Evolutionary conservation across 2,888 invertebrate species (phyloP).

Genomic region (Diogma glabrata): DNA sequence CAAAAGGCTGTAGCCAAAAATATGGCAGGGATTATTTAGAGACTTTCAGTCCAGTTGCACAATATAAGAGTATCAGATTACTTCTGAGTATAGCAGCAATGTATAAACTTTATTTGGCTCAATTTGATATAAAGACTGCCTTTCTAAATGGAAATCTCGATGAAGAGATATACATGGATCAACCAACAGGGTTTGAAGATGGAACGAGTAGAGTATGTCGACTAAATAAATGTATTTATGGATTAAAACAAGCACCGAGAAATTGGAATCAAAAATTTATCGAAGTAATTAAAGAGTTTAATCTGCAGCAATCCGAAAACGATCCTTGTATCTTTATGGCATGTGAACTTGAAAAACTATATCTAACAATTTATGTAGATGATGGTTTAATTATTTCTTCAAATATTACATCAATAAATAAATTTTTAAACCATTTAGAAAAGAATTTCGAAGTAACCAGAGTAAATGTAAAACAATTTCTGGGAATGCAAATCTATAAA

Average conservation of each 20-base stretch:
- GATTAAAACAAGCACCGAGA: neutral
- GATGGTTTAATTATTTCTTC: neutral
- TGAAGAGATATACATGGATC: too few relatives aligned
- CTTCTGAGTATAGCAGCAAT: neutral
- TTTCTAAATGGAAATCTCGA: too few relatives aligned
- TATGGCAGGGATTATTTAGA: neutral
- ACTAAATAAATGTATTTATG: neutral
- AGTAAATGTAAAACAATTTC: neutral
- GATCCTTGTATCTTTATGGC: conserved; percentile 3
- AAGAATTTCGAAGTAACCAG: neutral
- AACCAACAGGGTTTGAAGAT: neutral
- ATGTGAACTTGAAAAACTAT: neutral
- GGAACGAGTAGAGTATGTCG: neutral
- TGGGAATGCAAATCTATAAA: neutral
- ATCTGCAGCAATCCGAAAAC: neutral
- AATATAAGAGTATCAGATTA: too few relatives aligned
- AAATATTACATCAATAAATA: neutral
- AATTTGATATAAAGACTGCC: neutral
- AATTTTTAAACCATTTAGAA: neutral
- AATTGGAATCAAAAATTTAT: conserved; percentile 6
- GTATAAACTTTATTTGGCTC: neutral
- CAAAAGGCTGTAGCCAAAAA: neutral
- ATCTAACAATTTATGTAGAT: neutral
- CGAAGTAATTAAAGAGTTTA: neutral
- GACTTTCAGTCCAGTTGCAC: neutral